Conservation (phyloP, 2,797 vertebrate genomes). For the Phalanger gymnotis region DNA sequence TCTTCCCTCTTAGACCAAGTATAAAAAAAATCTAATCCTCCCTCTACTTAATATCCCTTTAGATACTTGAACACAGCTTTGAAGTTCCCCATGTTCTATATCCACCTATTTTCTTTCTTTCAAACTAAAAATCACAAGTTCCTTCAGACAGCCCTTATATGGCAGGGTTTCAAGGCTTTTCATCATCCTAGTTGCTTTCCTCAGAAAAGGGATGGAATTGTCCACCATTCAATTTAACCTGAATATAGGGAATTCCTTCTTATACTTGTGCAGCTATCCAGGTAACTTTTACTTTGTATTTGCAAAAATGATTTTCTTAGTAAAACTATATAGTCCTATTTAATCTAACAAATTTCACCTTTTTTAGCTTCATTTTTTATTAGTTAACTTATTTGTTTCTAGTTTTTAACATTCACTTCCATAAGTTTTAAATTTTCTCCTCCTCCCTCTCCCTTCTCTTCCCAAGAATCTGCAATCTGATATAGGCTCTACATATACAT, state of each 20-base stretch:
- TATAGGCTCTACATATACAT: no score
- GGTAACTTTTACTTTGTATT: neutral
- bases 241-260: neutral
- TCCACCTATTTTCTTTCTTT: neutral
- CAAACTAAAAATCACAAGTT: neutral
- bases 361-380: neutral
- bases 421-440: no score
- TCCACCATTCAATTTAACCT: neutral
- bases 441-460: no score
- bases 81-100: neutral
- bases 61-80: neutral
- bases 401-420: no score
- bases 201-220: neutral
- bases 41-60: neutral
- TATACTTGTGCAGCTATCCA: neutral
- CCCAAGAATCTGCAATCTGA: no score
- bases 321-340: neutral
- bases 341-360: neutral
- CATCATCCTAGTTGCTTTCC: neutral
- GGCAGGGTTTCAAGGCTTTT: neutral
- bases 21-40: neutral
- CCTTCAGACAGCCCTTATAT: neutral
- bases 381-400: no score
- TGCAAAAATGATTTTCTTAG: neutral
- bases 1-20: neutral